These are phyloP conservation scores for Pollenia amentaria DNA, from an alignment of 2,888 invertebrate species.

Conservation along the genomic window DNA sequence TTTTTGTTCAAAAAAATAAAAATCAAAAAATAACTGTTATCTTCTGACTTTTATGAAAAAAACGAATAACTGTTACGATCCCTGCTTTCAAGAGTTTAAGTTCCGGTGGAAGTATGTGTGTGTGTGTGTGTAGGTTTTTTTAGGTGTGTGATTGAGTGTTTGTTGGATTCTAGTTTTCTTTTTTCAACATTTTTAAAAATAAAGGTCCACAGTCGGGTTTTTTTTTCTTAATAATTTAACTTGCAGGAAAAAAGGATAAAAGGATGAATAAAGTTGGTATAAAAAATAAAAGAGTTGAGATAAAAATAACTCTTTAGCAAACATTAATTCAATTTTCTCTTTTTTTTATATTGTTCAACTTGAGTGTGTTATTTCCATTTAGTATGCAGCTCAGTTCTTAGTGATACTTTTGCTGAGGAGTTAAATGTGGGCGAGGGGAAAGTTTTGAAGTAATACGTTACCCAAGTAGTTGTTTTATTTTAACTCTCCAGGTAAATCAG, in stretches of 20 bases:
- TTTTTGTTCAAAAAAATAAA: too few species aligned
- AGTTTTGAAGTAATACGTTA: neutral
- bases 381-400: conserved; percentile 1
- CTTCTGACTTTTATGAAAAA: too few species aligned
- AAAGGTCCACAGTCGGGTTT: conserved; percentile 33
- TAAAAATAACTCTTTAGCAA: conserved; percentile 71
- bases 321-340: conserved; percentile 69
- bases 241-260: conserved; percentile 6
- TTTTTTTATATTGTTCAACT: conserved; percentile 39
- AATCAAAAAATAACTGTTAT: too few species aligned
- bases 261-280: neutral
- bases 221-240: conserved; percentile 56
- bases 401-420: neutral
- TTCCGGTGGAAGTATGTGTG: conserved; percentile 17
- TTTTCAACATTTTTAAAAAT: conserved; percentile 21
- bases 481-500: conserved; percentile 42
- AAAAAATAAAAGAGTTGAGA: conserved; percentile 20
- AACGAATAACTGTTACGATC: too few species aligned
- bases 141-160: conserved; percentile 36
- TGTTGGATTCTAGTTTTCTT: conserved; percentile 6
- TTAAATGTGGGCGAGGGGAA: neutral
- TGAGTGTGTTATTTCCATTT: neutral
- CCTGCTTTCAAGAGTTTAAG: conserved; percentile 57
- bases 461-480: conserved; percentile 32
- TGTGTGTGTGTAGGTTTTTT: conserved; percentile 27